Base-by-base conservation (phyloP, 2,113 vertebrate species). In the Equus quagga region DNA sequence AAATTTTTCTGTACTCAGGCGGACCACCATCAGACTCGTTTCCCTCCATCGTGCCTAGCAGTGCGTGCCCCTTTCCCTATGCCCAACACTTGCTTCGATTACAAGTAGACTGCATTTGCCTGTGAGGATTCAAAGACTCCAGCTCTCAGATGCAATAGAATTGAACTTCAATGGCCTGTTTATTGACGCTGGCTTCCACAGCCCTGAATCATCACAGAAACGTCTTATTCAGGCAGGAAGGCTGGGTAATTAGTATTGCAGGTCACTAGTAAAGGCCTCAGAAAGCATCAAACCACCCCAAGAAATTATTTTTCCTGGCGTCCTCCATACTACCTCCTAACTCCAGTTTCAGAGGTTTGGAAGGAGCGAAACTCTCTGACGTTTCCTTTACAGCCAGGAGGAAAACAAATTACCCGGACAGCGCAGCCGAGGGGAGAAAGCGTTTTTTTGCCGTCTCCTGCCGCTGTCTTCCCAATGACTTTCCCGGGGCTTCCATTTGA, bases 221-320 rank as follows among this genome's bases (percentile, higher is more conserved):
- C 62, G 86, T 89, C 92, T 94, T 96, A 95, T 87, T 95, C 89
- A 96, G 96, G 90, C 54, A 62, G 82, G 82, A 41, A 76, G 73
- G 21, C 75, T 73, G 64, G 83, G 56, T 96, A 93, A 97, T 97
- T 96, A 86, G 69, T 80, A 96, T 97, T 92, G n/a, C 96, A 98
- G 98, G 93, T 93, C 91, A 65, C 64, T 79, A 58, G 85, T 83
- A 70, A 96, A 94, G 73, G 78, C 76, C 75, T 93, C 73, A 91
- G 87, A 96, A 96, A 97, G 81, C 85, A 94, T 60, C 91, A 70
- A 96, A 33, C 72, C 70, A 69, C 65, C 89, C 90, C 96, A 93
- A 78, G 83, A 93, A 97, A 96, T 83, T 85, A 88, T 96, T 98
- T 97, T 98, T 96, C 97, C 98, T 97, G 97, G 96, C 92, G 46